Evolutionary conservation across 2,113 vertebrate species (phyloP).

Genomic region (Atrichornis clamosus): DNA sequence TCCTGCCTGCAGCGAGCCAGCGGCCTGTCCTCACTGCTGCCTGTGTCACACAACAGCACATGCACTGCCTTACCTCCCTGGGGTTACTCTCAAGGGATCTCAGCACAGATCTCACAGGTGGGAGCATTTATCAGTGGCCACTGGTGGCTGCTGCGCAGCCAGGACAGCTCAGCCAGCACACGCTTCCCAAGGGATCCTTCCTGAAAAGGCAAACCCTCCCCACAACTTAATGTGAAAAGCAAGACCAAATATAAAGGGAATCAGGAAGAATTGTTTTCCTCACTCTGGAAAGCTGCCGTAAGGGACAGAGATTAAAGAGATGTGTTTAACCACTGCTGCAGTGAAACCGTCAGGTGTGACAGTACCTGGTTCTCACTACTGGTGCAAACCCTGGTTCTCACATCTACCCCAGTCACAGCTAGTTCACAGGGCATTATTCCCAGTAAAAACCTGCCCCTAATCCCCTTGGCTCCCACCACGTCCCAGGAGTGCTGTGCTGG

Average conservation of each 20-base stretch:
- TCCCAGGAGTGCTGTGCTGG: fast-evolving
- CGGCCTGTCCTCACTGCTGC: fast-evolving
- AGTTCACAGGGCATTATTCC: fast-evolving
- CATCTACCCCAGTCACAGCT: neutral
- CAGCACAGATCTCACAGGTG: neutral
- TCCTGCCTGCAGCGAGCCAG: neutral
- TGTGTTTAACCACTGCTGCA: neutral
- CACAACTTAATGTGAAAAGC: neutral
- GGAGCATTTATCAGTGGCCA: neutral
- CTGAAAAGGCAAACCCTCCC: neutral
- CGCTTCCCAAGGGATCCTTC: neutral
- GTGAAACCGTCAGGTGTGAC: neutral
- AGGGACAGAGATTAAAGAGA: neutral
- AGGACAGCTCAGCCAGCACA: neutral
- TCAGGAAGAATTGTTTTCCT: neutral
- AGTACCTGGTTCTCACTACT: neutral
- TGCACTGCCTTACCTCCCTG: fast-evolving
- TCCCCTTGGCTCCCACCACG: neutral
- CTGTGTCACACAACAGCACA: fast-evolving
- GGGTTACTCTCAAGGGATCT: neutral
- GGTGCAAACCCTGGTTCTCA: fast-evolving
- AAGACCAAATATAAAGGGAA: neutral
- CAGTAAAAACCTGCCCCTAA: neutral
- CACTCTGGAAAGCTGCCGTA: neutral
- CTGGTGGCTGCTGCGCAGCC: neutral